Conservation (phyloP, 2,888 invertebrate genomes). For the Perithous albicinctus region DNA sequence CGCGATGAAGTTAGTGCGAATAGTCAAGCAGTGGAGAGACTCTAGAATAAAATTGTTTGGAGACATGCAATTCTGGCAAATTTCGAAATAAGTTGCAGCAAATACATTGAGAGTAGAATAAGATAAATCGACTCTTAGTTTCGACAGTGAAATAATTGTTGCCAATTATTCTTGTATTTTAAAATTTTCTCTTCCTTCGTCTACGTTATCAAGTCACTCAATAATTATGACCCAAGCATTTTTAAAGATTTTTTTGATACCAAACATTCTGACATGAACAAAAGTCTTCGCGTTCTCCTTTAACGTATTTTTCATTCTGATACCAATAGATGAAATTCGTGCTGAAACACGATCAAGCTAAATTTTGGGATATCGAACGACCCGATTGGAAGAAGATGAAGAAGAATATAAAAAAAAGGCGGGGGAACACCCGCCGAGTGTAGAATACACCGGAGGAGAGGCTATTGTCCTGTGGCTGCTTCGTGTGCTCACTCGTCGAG, state of each 20-base stretch:
- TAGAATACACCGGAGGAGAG: constrained; percentile 66
- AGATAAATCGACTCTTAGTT: neutral
- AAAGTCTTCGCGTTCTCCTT: constrained; percentile 4
- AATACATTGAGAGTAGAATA: neutral
- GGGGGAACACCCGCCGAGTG: constrained; percentile 71
- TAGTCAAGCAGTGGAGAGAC: neutral
- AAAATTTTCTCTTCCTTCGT: too few relatives aligned
- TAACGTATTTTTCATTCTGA: neutral
- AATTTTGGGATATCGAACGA: constrained; percentile 21
- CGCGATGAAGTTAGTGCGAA: too few relatives aligned
- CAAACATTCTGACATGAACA: too few relatives aligned
- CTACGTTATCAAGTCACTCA: too few relatives aligned
- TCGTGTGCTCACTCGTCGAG: constrained; percentile 69
- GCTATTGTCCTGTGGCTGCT: constrained; percentile 73
- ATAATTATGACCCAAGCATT: too few relatives aligned
- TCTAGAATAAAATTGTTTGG: neutral
- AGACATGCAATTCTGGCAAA: neutral
- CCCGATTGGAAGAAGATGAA: constrained; percentile 29
- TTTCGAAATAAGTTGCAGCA: neutral
- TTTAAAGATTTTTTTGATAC: too few relatives aligned
- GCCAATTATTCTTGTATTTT: too few relatives aligned
- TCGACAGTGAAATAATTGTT: neutral
- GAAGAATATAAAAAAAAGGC: constrained; percentile 31
- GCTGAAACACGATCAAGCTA: constrained; percentile 22
- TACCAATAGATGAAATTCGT: constrained; percentile 23